phyloP scores from a whole-genome alignment of 2,888 invertebrate genomes.

The Aphidoletes aphidimyza region DNA sequence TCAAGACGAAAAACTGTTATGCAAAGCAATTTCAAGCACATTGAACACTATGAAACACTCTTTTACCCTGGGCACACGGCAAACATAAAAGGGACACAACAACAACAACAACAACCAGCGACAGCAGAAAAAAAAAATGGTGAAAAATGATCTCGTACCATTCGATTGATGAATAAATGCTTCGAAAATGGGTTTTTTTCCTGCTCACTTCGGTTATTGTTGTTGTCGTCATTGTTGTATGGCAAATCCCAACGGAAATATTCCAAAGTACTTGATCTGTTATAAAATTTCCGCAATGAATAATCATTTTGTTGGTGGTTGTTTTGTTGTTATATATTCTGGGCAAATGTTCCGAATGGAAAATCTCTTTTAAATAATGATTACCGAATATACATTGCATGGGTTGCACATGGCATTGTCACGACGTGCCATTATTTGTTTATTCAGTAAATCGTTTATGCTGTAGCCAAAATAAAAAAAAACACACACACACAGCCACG shows the following conservation, averaged over 20 bases:
- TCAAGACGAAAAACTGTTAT: too few species aligned
- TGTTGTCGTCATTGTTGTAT: background rate
- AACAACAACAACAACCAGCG: background rate
- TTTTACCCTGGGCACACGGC: too few species aligned
- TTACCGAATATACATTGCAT: background rate
- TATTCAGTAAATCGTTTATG: background rate
- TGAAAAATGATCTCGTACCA: background rate
- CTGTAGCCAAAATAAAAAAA: background rate
- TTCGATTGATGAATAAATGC: background rate
- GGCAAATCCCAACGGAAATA: slow-evolving; percentile 24
- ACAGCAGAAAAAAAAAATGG: background rate
- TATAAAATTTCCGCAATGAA: slow-evolving; percentile 38
- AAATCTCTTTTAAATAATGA: slow-evolving; percentile 25
- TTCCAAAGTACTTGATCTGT: slow-evolving; percentile 6
- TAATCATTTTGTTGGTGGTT: slow-evolving; percentile 19
- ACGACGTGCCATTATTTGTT: slow-evolving; percentile 12
- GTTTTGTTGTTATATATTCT: background rate
- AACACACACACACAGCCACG: too few species aligned
- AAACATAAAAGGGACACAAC: too few species aligned
- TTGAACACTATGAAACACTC: too few species aligned
- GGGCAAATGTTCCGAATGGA: background rate
- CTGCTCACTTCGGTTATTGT: background rate
- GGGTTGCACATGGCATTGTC: slow-evolving; percentile 30
- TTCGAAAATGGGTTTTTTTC: background rate
- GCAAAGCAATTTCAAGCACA: too few species aligned